Conservation (phyloP, 2,113 vertebrate genomes). For the Melanostigma gelatinosum region DNA sequence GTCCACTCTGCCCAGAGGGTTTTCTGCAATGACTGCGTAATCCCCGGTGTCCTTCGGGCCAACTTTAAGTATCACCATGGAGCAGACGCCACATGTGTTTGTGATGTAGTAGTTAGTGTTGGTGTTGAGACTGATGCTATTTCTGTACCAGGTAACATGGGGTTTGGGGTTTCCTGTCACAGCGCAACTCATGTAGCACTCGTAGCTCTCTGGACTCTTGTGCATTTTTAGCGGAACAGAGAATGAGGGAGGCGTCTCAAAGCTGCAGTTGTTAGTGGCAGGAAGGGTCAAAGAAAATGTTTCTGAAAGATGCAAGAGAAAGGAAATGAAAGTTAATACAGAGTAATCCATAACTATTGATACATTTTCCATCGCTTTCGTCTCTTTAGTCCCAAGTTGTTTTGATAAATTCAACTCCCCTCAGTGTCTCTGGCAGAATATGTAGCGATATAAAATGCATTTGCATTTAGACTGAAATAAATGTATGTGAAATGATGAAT, state of each 20-base stretch:
- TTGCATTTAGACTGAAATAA: background rate
- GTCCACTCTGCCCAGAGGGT: conserved; percentile 80
- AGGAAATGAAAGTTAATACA: background rate
- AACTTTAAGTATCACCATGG: conserved; percentile 84
- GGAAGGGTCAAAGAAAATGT: conserved; percentile 69
- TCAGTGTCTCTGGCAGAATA: background rate
- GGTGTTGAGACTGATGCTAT: conserved; percentile 82
- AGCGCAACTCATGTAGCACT: conserved; percentile 90
- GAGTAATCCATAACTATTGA: background rate
- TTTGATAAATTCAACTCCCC: background rate
- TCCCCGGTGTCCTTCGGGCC: conserved; percentile 83
- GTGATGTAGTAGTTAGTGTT: conserved; percentile 82
- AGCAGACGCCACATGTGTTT: conserved; percentile 89
- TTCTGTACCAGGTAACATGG: conserved; percentile 87
- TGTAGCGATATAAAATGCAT: background rate
- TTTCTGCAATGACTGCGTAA: conserved; percentile 86
- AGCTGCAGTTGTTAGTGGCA: conserved; percentile 73
- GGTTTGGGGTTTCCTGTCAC: conserved; percentile 86
- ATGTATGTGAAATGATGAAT: background rate
- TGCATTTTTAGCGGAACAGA: conserved; percentile 84
- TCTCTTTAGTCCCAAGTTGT: background rate
- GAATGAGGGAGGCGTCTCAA: conserved; percentile 82
- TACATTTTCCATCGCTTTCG: background rate
- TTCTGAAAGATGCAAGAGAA: conserved; percentile 70
- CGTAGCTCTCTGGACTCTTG: conserved; percentile 82